phyloP scores from a whole-genome alignment of 2,113 vertebrate species.

The Lanius ludovicianus region DNA sequence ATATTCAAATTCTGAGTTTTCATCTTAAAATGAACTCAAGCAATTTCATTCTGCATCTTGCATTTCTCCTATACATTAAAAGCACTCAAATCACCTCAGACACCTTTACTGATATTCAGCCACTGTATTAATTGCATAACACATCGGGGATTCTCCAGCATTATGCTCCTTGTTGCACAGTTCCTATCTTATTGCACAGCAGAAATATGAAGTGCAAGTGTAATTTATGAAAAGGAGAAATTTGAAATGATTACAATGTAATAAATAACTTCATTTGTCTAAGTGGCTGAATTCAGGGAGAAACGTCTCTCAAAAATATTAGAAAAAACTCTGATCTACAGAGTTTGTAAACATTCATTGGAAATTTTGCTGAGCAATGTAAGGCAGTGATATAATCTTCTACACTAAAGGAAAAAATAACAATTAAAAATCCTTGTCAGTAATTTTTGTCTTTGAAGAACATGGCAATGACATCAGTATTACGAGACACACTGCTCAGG shows the following conservation, averaged over 20 bases:
- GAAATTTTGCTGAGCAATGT: background rate
- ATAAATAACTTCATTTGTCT: background rate
- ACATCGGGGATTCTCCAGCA: background rate
- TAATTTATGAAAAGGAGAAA: background rate
- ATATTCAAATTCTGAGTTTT: background rate
- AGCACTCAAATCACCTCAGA: fast-evolving
- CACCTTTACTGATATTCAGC: background rate
- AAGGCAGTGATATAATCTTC: background rate
- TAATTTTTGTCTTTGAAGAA: background rate
- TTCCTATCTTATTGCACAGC: background rate
- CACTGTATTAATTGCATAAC: background rate
- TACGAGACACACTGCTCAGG: background rate
- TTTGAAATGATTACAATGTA: background rate
- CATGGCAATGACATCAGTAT: background rate
- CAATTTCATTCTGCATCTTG: background rate
- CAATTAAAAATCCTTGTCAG: background rate
- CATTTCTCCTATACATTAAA: background rate
- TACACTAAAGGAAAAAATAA: background rate
- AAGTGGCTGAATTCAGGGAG: background rate
- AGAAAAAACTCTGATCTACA: background rate
- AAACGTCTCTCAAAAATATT: background rate
- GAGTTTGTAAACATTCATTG: background rate
- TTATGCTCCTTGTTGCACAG: background rate
- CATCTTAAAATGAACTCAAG: background rate
- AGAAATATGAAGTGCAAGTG: background rate